Base-by-base conservation (phyloP, 2,888 invertebrate genomes). In the Prosapia bicincta region DNA sequence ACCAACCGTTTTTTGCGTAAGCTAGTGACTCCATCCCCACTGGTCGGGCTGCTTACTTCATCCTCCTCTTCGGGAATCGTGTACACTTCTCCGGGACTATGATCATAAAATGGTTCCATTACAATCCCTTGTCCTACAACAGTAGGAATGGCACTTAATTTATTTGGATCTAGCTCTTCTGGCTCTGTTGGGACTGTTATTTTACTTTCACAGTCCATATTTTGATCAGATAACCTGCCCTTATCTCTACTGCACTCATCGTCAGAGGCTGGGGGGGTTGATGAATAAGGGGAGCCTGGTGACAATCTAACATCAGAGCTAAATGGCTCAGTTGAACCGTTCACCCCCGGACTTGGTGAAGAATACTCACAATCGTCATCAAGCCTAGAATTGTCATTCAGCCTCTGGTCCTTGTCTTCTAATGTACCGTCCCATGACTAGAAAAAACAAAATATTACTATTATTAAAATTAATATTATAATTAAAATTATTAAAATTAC, bases 41-140 rank as follows among this genome's bases (percentile, higher is more conserved):
- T 84, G 66, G 85, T 86, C 28, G 86, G 86, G 78, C 85, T 85
- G 73, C 83, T 83, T 65, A 84, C 83, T 81, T 86, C 86, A 79
- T 86, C 86, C 80, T 86, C 86, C 80, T 86, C 86, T 81, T 87
- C 87, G 10, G 84, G 86, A 76, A 87, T 87, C 73, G 87, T 87
- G 82, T 87, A 87, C 30, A 87, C 86, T 80, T 86, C 86, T 32
- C 86, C 85, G n/a, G 85, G 85, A 79, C 83, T 85, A 81, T 84
- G 84, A 75, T 84, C 85, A 80, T 84, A 85, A 81, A 83, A 83
- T 69, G 79, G 78, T 75, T 80, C 79, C 78, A 78, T 76, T 65
- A 76, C 75, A 65, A 78, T 69, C 28, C 74, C 74, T 54, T 74
- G 74, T 69, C 74, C 69, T 69, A 69, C 69, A 23, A 74, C 30